These are phyloP conservation scores for Mnemiopsis leidyi DNA, from an alignment of 37 sponge, comb jelly and placozoan genomes.

Conservation along the genomic window DNA sequence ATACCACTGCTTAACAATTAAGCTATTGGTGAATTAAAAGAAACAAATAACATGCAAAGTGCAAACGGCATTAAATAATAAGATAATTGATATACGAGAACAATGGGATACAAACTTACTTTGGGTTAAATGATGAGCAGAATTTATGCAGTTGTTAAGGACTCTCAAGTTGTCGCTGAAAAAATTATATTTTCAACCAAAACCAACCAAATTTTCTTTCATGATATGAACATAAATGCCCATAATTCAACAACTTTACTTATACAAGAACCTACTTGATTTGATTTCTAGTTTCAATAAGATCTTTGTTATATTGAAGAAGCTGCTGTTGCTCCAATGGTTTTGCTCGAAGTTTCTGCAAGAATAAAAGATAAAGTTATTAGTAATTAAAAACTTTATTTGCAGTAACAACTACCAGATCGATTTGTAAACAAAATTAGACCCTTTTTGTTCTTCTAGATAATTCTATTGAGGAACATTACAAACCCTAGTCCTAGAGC, in stretches of 20 bases:
- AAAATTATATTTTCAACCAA: neutral
- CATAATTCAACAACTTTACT: no score
- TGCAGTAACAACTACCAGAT: no score
- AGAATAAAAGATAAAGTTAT: neutral
- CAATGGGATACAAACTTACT: neutral
- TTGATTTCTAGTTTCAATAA: neutral
- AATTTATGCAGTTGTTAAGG: neutral
- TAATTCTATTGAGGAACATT: neutral
- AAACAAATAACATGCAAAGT: no score
- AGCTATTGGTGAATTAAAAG: no score
- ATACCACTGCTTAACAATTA: no score
- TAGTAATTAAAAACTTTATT: no score
- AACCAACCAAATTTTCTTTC: neutral
- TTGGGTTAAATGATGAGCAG: neutral
- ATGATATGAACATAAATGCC: neutral
- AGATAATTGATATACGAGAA: no score
- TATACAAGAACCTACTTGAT: neutral
- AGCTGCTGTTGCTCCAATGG: constrained; percentile 5
- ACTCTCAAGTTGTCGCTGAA: constrained; percentile 39
- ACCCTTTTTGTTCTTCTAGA: neutral
- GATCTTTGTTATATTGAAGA: neutral
- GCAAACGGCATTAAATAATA: no score
- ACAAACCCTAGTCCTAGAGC: constrained; percentile 19
- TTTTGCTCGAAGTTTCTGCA: constrained; percentile 15
- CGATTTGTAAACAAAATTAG: no score